Evolutionary conservation across 1,140 invertebrate species (phyloP), one percentile per base, ranked within the genome.

Genomic region (Pogonus chalceus): DNA sequence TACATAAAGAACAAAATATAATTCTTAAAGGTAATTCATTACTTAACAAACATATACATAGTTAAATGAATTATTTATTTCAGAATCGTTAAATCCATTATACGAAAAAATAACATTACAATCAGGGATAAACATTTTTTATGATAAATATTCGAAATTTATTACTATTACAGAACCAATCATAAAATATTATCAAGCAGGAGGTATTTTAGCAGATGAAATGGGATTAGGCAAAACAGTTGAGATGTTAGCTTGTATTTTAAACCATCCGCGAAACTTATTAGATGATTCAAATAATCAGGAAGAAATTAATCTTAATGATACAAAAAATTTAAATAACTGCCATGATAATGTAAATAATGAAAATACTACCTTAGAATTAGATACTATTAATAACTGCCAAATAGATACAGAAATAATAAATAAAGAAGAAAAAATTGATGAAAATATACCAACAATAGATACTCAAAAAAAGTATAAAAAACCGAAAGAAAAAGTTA

Each of bases 211-310:
- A 46, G 86, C 85, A 16, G 88, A 91, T 72, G 87, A 90, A 71
- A 91, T 90, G 88, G 88, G 87, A 9, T 66, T 90, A 16, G 88
- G 88, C 1, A 90, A 90, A 73, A 90, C 88, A 0, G 80, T 90
- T 2, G 87, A 90, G 70, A 77, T 89, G 20, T 62, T 90, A 10
- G 78, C 83, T 14, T 77, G 81, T 52, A 76, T 90, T 58, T 63
- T 89, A 39, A 62, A 72, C 2, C 75, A 88, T 71, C 77, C 76
- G 10, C 61, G 78, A 22, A 50, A 53, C 22, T 23, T 58, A 20
- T 4, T 56, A n/a, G 48, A 53, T 35, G 50, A 47, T 51, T 20
- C 24, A 23, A 53, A 47, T 47, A 43, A 49, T 21, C 20, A 54
- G 4, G 39, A 35, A 35, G 53, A 21, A 14, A 24, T 12, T 31